A percentile compares a stretch with the other conserved stretches of the same genome.
These are phyloP conservation scores for Tipula lateralis DNA, from an alignment of 2,888 invertebrate genomes.

Conservation along the genomic window DNA sequence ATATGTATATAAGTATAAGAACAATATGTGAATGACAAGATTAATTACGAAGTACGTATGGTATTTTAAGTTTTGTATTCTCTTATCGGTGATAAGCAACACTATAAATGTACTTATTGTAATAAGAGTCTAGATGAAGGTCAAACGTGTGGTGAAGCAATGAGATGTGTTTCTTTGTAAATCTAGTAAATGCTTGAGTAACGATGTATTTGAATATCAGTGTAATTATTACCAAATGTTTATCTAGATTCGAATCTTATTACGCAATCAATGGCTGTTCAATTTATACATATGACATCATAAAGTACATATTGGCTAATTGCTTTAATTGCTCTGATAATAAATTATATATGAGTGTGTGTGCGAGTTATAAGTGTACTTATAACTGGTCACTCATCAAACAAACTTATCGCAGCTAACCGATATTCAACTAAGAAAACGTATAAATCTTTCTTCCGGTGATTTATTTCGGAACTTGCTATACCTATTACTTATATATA, in stretches of 20 bases:
- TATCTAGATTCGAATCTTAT: neutral
- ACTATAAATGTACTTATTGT: neutral
- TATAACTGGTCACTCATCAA: neutral
- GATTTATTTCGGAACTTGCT: neutral
- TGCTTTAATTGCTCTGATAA: neutral
- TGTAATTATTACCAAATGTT: neutral
- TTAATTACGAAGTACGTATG: constrained; percentile 3
- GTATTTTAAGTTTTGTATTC: neutral
- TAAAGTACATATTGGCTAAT: neutral
- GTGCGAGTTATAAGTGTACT: too few species aligned
- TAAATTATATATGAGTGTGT: neutral
- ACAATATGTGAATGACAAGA: constrained; percentile 1
- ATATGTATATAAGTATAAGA: neutral
- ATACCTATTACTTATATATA: neutral
- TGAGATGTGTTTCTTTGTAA: neutral
- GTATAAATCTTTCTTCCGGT: neutral
- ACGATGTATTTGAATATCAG: neutral
- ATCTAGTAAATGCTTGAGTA: too few species aligned
- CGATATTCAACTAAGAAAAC: neutral
- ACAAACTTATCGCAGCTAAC: neutral
- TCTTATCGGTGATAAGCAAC: neutral
- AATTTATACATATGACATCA: neutral
- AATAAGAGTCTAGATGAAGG: neutral
- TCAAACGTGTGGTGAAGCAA: neutral
- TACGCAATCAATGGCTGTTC: neutral